phyloP scores from a whole-genome alignment of 2,797 vertebrate genomes.

The Enteromius trimaculatus region DNA sequence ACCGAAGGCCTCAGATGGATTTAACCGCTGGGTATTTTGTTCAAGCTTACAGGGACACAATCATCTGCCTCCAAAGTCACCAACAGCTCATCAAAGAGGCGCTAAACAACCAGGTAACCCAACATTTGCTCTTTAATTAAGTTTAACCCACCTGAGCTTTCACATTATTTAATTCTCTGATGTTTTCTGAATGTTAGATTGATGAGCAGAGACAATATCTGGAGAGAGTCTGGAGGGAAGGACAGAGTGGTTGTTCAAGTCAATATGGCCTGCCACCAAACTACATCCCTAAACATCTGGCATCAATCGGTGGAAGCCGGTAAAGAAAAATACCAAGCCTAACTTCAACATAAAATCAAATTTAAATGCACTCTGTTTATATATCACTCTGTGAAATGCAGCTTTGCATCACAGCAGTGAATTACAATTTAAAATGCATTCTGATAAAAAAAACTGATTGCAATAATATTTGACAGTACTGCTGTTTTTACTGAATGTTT shows the following conservation, averaged over 20 bases:
- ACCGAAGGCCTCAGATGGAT: constrained; percentile 74
- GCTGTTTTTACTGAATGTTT: not conserved
- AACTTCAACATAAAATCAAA: too few species aligned
- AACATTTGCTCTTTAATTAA: not conserved
- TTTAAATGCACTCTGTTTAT: too few species aligned
- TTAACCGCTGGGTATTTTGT: constrained; percentile 73
- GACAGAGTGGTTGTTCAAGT: constrained; percentile 52
- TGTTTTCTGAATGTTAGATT: constrained; percentile 66
- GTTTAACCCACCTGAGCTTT: not conserved
- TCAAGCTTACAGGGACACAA: constrained; percentile 71
- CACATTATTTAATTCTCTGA: not conserved
- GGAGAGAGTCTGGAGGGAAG: constrained; percentile 70
- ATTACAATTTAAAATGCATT: not conserved
- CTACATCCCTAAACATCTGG: constrained; percentile 72
- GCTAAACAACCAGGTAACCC: constrained; percentile 73
- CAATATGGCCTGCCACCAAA: constrained; percentile 77
- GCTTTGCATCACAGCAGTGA: not conserved
- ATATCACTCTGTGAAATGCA: too few species aligned
- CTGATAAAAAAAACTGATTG: not conserved
- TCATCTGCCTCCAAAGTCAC: constrained; percentile 74
- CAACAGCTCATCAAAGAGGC: constrained; percentile 70
- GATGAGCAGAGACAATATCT: constrained; percentile 75
- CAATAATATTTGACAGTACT: not conserved
- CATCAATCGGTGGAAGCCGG: constrained; percentile 76
- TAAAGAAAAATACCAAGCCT: constrained; percentile 9